Evolutionary conservation across 1,140 invertebrate species (phyloP), one percentile per base, ranked within the genome.

Genomic region (Goniozus legneri): DNA sequence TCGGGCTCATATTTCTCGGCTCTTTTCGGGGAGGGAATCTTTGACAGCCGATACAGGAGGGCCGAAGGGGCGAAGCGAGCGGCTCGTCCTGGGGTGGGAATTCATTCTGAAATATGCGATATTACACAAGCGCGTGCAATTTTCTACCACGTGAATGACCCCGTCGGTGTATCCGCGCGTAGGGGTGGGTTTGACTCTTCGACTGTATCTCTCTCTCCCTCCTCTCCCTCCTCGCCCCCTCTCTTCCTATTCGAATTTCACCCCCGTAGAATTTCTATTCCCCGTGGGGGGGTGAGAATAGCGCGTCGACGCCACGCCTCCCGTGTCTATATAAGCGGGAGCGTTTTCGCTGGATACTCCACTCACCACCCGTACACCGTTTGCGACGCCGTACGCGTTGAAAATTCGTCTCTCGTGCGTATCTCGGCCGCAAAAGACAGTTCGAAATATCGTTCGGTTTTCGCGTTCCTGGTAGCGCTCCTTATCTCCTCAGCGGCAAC

Each of bases 281-380:
- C 41, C 56, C 50, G 52, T 55, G 56, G 54, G 51, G 49, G 57
- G n/a, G 38, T 44, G 44, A n/a, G n/a, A n/a, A n/a, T n/a, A n/a
- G n/a, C n/a, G n/a, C n/a, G n/a, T n/a, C 52, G 43, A 56, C 44
- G 59, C 65, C 62, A 65, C 64, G 65, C 65, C 65, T 61, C 58
- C 58, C 42, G 47, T 49, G 50, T 65, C 65, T 70, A 70, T 70
- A 70, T 67, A 70, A 70, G 56, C 52, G 45, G 52, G 35, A n/a
- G 45, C 38, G 40, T 39, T 46, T 47, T 46, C 48, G 19, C 37
- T 45, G 45, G 14, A 56, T 47, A 47, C 51, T 47, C 61, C 67
- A 70, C 56, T 70, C 57, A 60, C 58, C 60, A 46, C 40, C 55
- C 53, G 54, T 48, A 45, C 34, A 39, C 49, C 36, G 45, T 44